These are phyloP conservation scores for Myotis yumanensis DNA, from an alignment of 2,113 vertebrate genomes.

Conservation along the genomic window DNA sequence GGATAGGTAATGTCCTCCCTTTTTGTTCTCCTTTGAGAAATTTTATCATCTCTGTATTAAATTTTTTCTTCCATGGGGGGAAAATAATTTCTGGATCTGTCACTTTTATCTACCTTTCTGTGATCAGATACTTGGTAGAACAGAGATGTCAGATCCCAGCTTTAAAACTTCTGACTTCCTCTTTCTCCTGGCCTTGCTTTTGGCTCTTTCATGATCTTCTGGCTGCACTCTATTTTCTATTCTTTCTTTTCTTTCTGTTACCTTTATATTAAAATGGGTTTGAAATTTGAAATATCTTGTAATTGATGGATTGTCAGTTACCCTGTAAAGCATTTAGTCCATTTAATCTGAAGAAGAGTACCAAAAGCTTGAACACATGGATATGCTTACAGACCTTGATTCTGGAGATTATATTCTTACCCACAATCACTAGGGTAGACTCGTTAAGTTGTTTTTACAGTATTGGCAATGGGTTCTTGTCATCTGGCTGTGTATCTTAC, in stretches of 20 bases:
- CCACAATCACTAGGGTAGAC: neutral
- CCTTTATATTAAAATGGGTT: neutral
- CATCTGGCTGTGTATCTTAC: neutral
- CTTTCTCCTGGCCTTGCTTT: neutral
- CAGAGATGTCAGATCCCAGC: neutral
- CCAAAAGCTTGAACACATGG: neutral
- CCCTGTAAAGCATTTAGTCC: neutral
- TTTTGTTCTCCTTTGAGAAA: neutral
- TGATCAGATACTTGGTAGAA: neutral
- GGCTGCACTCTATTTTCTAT: neutral
- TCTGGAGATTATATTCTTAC: neutral
- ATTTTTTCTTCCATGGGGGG: neutral
- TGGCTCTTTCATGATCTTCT: neutral
- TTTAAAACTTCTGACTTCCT: neutral
- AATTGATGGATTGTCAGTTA: neutral
- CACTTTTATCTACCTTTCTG: neutral
- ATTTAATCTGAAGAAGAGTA: neutral
- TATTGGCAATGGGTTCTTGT: neutral
- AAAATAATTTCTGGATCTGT: neutral
- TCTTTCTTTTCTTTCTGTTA: neutral
- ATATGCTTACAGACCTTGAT: neutral
- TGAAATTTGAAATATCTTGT: neutral
- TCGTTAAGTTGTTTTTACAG: neutral
- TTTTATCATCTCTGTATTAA: neutral
- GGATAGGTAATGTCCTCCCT: neutral